These are phyloP conservation scores for Dipus sagitta DNA, from an alignment of 2,797 vertebrate genomes.

Conservation along the genomic window DNA sequence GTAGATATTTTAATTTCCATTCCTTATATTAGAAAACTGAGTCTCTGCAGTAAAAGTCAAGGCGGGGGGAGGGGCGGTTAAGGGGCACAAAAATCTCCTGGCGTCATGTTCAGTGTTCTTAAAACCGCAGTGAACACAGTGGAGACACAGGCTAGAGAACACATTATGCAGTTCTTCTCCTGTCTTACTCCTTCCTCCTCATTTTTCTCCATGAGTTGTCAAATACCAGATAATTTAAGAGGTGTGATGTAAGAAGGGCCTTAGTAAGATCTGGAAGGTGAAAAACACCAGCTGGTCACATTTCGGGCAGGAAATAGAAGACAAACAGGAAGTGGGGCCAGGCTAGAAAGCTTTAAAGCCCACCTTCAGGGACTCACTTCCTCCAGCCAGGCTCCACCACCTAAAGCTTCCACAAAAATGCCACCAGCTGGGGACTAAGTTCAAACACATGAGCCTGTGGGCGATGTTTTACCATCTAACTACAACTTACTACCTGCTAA, in stretches of 20 bases:
- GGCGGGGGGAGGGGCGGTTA: neutral
- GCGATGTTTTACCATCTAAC: no score
- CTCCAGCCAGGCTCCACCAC: no score
- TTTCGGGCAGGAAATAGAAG: no score
- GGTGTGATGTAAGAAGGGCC: neutral
- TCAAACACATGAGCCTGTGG: no score
- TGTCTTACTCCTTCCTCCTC: neutral
- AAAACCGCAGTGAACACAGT: neutral
- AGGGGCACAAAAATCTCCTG: neutral
- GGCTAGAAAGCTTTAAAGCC: neutral
- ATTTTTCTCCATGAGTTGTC: neutral
- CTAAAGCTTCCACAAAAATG: no score
- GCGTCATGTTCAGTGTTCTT: neutral
- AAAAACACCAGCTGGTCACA: no score
- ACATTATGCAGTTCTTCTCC: neutral
- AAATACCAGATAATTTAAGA: neutral
- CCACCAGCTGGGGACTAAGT: no score
- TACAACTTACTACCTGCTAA: neutral
- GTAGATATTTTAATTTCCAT: neutral
- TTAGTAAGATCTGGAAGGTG: no score
- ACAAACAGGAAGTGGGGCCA: no score
- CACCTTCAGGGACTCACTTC: no score
- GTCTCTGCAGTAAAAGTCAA: neutral
- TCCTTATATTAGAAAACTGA: slow-evolving; percentile 15
- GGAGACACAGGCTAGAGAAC: neutral